Evolutionary conservation across 2,113 vertebrate genomes (phyloP).

Genomic region (Polypterus bichir): DNA sequence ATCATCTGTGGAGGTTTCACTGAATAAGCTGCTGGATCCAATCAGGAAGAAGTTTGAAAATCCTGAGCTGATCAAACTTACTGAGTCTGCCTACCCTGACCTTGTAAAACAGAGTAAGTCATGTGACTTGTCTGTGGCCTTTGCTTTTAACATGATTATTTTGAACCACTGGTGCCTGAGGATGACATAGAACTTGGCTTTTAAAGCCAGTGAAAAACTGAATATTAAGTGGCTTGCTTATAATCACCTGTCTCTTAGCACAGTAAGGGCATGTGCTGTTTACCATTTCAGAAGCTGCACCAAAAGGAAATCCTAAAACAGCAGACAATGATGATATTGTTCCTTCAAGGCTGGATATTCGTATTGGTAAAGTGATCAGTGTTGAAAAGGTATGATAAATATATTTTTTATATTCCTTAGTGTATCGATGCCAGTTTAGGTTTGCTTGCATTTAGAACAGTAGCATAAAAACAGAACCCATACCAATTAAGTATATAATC

Average conservation of each 20-base stretch:
- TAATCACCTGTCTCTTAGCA: not conserved
- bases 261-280: not conserved
- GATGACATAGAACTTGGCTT: no score
- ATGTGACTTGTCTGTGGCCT: not conserved
- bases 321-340: constrained; percentile 57
- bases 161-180: not conserved
- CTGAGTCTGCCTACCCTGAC: constrained; percentile 65
- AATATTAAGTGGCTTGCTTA: not conserved
- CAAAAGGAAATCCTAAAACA: constrained; percentile 57
- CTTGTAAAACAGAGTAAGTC: constrained; percentile 70
- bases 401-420: no score
- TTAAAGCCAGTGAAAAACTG: not conserved
- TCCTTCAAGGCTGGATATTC: constrained; percentile 81
- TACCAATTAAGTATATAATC: no score
- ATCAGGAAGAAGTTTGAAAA: constrained; percentile 84
- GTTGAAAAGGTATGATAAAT: constrained; percentile 67
- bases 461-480: no score
- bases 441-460: no score
- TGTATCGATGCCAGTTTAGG: no score
- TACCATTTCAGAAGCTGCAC: constrained; percentile 45
- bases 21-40: constrained; percentile 83
- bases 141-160: not conserved
- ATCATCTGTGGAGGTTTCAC: constrained; percentile 73
- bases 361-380: constrained; percentile 79
- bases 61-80: constrained; percentile 72